Base-by-base conservation (phyloP, 53 echinoderm and acorn worm species). In the Arbacia lixula region DNA sequence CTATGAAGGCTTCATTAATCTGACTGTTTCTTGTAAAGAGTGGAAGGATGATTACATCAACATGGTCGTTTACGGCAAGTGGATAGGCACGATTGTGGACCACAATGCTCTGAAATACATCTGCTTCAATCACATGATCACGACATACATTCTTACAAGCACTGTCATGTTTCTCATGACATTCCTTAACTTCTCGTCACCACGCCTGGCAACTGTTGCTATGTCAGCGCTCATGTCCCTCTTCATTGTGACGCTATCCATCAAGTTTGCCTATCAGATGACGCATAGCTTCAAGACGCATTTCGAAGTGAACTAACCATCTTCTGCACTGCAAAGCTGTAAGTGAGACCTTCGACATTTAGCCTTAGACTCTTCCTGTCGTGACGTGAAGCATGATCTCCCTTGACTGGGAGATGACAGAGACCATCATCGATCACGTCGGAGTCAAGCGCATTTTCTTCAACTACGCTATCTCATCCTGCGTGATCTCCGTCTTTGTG, bases 81-180 rank as follows among this genome's bases (percentile, higher is more conserved):
- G 95, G 95, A 93, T 95, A 12, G 95, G 93, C 72, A 95, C 95
- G 34, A 86, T 95, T 29, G 82, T 95, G 21, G 93, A 95, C 89
- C 88, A 88, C 78, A 68, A 85, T 35, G 82, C 88, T 41, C 88
- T 95, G 40, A 95, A 95, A 87, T 93, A 95, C 86, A 88, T 95
- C 86, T 95, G 95, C 76, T 95, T 95, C 84, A 95, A 95, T 63
- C 93, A 95, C 91, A 93, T 93, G 93, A 88, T 95, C 37, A 90
- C 95, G 3, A 95, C 95, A n/a, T 95, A 95, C 89, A 95, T 95
- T 63, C 67, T 95, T 16, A 95, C 95, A 5, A 93, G 95, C 56
- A 71, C 85, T 46, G 88, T 90, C 37, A 91, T 91, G 91, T 95
- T 88, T 50, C 74, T 93, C 9, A 88, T 95, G 93, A 90, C 93